Conservation (phyloP, 2,797 vertebrate species). For the Macroramphosus scolopax region DNA sequence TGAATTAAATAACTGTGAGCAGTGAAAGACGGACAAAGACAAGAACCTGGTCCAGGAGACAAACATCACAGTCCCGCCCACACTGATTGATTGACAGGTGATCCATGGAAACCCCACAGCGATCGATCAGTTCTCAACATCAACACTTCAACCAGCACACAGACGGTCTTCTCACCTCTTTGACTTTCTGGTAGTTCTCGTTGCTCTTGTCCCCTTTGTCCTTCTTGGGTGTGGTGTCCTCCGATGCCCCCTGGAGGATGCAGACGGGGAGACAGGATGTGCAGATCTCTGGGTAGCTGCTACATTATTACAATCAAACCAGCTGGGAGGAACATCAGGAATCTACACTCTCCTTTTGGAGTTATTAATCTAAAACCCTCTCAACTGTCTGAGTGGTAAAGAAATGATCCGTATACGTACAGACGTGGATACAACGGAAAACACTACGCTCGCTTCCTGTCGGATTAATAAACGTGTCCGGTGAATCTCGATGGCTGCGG, state of each 20-base stretch:
- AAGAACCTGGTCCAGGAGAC: constrained; percentile 8
- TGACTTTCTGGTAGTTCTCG: constrained; percentile 93
- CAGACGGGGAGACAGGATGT: constrained; percentile 41
- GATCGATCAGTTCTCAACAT: background rate
- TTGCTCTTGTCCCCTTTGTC: constrained; percentile 85
- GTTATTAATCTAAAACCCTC: too few relatives aligned
- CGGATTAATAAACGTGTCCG: too few relatives aligned
- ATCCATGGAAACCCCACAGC: constrained; percentile 8
- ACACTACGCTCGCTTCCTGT: too few relatives aligned
- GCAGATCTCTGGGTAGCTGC: constrained; percentile 15
- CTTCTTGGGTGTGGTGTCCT: constrained; percentile 62
- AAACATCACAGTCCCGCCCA: background rate
- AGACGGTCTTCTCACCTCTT: constrained; percentile 73
- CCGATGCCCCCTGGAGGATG: constrained; percentile 56
- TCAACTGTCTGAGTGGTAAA: too few relatives aligned
- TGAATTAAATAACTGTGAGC: too few relatives aligned
- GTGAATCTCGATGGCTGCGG: too few relatives aligned
- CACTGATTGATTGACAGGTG: constrained; percentile 14
- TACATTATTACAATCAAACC: constrained; percentile 3
- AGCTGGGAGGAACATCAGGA: too few relatives aligned
- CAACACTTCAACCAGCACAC: background rate
- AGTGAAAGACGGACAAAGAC: constrained; percentile 14
- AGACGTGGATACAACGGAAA: too few relatives aligned
- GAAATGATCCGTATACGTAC: too few relatives aligned
- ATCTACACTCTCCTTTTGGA: too few relatives aligned